Evolutionary conservation across 2,797 vertebrate genomes (phyloP).

Genomic region (Cryptoblepharus egeriae): DNA sequence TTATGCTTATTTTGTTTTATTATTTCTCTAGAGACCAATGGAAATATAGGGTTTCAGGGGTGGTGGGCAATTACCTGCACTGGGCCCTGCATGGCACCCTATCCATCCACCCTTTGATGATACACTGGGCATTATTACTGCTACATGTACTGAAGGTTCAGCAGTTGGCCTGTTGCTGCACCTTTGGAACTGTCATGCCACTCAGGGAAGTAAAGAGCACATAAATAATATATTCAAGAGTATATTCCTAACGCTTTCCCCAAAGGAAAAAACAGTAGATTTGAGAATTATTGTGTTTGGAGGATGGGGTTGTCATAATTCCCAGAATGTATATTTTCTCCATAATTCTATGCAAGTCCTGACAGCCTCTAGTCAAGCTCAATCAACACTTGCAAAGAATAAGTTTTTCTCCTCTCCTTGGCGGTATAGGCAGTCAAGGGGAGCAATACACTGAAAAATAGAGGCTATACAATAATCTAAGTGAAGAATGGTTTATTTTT

Average conservation of each 20-base stretch:
- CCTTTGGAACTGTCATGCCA: not conserved
- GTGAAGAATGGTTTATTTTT: no score
- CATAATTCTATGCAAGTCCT: not conserved
- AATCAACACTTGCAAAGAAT: not conserved
- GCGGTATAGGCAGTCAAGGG: not conserved
- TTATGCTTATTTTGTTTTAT: no score
- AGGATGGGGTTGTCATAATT: not conserved
- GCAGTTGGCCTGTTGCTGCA: not conserved
- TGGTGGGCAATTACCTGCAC: no score
- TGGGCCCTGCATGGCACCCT: no score
- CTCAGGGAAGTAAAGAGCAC: not conserved
- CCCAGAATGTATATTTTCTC: not conserved
- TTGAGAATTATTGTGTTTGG: not conserved
- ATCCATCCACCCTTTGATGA: no score
- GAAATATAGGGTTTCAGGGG: no score
- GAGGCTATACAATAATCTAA: not conserved
- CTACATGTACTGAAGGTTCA: not conserved
- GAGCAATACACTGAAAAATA: not conserved
- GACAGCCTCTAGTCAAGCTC: not conserved
- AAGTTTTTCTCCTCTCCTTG: no score
- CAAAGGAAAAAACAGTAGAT: not conserved
- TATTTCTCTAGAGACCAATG: no score
- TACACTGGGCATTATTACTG: no score
- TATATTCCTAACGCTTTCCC: not conserved
- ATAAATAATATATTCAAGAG: no score